Evolutionary conservation across 2,797 vertebrate genomes (phyloP), one percentile per base, ranked within the genome.

Genomic region (Knipowitschia caucasica): DNA sequence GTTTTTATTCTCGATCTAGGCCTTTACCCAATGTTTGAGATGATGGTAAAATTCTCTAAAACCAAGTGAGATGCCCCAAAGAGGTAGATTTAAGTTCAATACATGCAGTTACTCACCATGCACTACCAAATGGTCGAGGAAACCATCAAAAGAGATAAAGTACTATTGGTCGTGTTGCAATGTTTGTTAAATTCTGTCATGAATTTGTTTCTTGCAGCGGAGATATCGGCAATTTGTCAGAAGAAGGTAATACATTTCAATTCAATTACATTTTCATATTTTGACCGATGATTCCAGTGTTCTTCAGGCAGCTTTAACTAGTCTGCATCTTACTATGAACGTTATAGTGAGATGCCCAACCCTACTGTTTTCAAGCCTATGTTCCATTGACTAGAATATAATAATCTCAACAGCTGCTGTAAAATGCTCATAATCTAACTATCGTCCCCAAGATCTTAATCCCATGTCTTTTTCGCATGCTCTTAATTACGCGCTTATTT

Each of bases 151-250:
- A n/a, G n/a, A n/a, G n/a, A n/a, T n/a, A n/a, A n/a, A 58, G 15
- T 53, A 20, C 10, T 3, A 17, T 46, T 4, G 4, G 23, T 20
- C 1, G 8, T 1, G 23, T 57, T 50, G 21, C 12, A 3, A 52
- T 40, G 17, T n/a, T 25, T 44, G 71, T 26, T 43, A 63, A 61
- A 60, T 51, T 74, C 12, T 67, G 59, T 34, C 66, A 44, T 77
- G 64, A 91, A 59, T 92, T 67, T 59, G 71, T 91, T 86, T 89
- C 80, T 91, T 91, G 88, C 94, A 99, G 97, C 97, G 90, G 97
- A 99, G 90, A 99, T 99, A 90, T 99, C 97, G 86, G 97, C 97
- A 81, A 99, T 99, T 89, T 99, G 97, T 91, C 97, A 99, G 88
- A 99, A 99, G 89, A 99, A 99, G 95, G 97, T 99, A 95, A 80